A percentile compares a stretch with the other conserved stretches of the same genome.
Conservation (phyloP, 2,888 invertebrate species). For the Muschampia plurimacula region DNA sequence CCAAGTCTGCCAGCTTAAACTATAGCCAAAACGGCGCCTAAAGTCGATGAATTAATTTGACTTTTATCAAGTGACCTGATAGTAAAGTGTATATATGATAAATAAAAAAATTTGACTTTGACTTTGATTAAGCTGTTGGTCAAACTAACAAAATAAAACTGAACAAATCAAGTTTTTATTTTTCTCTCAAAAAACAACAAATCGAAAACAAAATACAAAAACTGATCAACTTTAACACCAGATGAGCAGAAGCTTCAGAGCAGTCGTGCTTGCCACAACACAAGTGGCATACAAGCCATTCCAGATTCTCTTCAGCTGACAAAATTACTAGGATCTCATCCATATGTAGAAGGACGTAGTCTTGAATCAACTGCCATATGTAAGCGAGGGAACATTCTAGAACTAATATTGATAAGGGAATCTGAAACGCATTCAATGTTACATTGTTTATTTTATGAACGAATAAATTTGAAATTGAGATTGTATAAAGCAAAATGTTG, state of each 20-base stretch:
- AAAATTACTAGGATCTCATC: conserved; percentile 61
- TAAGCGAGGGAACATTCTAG: conserved; percentile 59
- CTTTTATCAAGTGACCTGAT: no score
- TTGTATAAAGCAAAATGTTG: no score
- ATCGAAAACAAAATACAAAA: conserved; percentile 54
- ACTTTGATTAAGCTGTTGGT: no score
- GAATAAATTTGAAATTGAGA: not conserved
- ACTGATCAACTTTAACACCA: conserved; percentile 56
- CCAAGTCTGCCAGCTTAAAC: no score
- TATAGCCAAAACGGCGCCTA: no score
- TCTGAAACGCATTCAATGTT: conserved; percentile 52
- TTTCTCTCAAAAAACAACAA: conserved; percentile 44
- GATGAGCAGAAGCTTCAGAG: conserved; percentile 52
- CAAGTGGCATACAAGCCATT: conserved; percentile 62
- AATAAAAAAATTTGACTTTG: no score
- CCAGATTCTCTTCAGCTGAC: conserved; percentile 52
- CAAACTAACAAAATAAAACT: no score
- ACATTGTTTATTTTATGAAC: not conserved
- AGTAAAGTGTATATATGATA: no score
- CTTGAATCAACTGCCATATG: conserved; percentile 59
- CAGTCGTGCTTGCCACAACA: conserved; percentile 60
- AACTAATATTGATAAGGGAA: conserved; percentile 53
- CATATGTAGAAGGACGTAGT: conserved; percentile 54
- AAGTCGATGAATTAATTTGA: no score
- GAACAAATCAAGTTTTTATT: no score